Evolutionary conservation across 2,113 vertebrate species (phyloP).

Genomic region (Xenus cinereus): DNA sequence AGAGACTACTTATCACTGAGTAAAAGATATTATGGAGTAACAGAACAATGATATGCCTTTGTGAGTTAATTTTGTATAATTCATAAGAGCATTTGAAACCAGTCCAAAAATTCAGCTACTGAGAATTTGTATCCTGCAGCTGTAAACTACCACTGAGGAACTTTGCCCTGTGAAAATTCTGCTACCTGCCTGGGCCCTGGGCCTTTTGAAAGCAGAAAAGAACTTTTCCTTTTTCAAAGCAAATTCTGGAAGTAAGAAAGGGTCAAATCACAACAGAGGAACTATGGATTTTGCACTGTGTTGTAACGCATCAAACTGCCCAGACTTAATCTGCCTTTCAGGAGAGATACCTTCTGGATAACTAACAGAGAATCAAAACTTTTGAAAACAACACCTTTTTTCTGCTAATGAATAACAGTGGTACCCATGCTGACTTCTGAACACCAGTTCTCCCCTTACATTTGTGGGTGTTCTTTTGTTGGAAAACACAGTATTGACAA

Average conservation of each 20-base stretch:
- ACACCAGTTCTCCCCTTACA: neutral
- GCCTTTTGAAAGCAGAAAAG: neutral
- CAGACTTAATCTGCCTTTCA: neutral
- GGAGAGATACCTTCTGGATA: neutral
- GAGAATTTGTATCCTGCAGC: neutral
- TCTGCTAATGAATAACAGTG: neutral
- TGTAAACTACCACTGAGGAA: neutral
- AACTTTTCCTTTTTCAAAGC: neutral
- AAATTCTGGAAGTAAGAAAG: neutral
- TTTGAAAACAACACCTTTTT: neutral
- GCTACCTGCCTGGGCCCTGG: neutral
- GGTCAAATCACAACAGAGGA: neutral
- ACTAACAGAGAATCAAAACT: neutral
- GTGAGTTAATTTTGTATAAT: neutral
- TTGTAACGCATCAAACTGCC: neutral
- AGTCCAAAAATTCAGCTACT: constrained; percentile 13
- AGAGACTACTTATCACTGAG: neutral
- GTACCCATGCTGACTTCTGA: neutral
- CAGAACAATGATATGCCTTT: neutral
- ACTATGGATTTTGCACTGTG: neutral
- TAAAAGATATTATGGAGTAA: neutral
- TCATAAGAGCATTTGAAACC: neutral
- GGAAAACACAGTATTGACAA: neutral
- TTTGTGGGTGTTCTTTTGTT: neutral
- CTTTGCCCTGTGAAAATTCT: neutral